A percentile compares a stretch with the other conserved stretches of the same genome.
These are phyloP conservation scores for Sinodicranocentrus sp. DNA, from an alignment of 2,888 invertebrate genomes.

Conservation along the genomic window DNA sequence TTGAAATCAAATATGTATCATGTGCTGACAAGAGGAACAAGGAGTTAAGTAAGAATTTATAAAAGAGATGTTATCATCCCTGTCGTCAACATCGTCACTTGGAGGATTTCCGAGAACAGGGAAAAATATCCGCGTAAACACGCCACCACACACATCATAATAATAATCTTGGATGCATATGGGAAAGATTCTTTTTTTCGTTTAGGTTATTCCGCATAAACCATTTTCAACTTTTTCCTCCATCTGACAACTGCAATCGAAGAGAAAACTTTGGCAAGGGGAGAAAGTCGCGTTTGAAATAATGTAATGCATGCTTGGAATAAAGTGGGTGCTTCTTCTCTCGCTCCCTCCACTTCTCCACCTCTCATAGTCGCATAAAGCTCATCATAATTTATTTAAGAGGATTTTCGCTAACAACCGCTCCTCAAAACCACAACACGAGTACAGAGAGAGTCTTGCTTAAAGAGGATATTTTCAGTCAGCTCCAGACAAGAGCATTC, in stretches of 20 bases:
- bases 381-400: conserved; percentile 37
- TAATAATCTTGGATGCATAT: no score
- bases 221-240: no score
- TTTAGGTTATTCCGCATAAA: no score
- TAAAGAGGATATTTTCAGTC: background rate
- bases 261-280: no score
- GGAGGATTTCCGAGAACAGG: no score
- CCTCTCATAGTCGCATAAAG: background rate
- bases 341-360: background rate
- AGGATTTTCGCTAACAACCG: conserved; percentile 18
- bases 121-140: no score
- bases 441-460: background rate
- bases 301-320: background rate
- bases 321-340: background rate
- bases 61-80: background rate
- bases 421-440: background rate
- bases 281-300: no score
- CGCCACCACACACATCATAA: no score
- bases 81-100: background rate
- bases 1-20: conserved; percentile 48
- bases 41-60: conserved; percentile 44
- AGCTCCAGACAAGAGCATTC: no score
- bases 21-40: conserved; percentile 38
- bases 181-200: no score
- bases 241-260: no score